A percentile compares a stretch with the other conserved stretches of the same genome.
Evolutionary conservation across 1,140 invertebrate species (phyloP).

Genomic region (Galleria mellonella): DNA sequence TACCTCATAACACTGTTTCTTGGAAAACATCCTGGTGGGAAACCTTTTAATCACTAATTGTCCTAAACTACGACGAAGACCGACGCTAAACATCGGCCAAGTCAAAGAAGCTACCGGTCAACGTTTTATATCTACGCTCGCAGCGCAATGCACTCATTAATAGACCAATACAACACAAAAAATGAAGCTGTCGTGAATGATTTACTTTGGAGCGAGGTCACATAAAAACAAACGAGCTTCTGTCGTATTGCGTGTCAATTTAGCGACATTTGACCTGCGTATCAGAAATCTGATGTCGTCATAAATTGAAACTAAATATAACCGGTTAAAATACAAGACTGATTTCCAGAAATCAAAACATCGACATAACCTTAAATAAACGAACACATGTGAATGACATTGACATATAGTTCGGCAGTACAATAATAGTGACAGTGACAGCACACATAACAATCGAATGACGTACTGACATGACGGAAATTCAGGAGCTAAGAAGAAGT

Average conservation of each 20-base stretch:
- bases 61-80: slow-evolving; percentile 23
- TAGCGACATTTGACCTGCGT: slow-evolving; percentile 40
- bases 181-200: neutral
- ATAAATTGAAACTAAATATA: slow-evolving; percentile 15
- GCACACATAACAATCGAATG: neutral
- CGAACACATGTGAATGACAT: slow-evolving; percentile 5
- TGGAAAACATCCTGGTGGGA: slow-evolving; percentile 45
- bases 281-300: slow-evolving; percentile 9
- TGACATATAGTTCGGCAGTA: slow-evolving; percentile 10
- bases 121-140: too few species aligned
- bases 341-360: slow-evolving; percentile 11
- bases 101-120: slow-evolving; percentile 11
- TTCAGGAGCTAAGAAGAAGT: too few species aligned
- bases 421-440: neutral
- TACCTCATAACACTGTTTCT: slow-evolving; percentile 51
- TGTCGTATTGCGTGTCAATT: neutral
- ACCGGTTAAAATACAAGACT: slow-evolving; percentile 17
- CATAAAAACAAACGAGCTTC: neutral
- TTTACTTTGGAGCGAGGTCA: neutral
- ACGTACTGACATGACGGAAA: too few species aligned
- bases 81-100: slow-evolving; percentile 33
- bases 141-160: neutral
- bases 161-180: neutral
- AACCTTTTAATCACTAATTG: slow-evolving; percentile 29
- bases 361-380: slow-evolving; percentile 29